These are phyloP conservation scores for Pteronotus mesoamericanus DNA, from an alignment of 2,797 vertebrate genomes.

Conservation along the genomic window DNA sequence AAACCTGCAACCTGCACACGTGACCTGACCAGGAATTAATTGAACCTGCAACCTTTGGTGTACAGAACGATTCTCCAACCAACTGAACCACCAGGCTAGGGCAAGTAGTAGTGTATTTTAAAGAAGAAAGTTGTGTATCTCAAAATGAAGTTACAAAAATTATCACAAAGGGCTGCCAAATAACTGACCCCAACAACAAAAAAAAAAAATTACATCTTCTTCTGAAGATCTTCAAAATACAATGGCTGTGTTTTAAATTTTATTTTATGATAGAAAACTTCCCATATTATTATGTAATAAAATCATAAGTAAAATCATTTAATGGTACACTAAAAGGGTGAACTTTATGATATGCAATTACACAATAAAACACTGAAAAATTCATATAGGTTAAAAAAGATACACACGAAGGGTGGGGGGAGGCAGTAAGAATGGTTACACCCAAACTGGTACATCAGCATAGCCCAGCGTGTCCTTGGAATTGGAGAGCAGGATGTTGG, in stretches of 20 bases:
- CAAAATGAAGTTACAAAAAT: not conserved
- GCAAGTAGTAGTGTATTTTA: not conserved
- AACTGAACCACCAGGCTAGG: no score
- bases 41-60: no score
- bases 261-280: constrained; percentile 5
- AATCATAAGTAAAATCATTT: not conserved
- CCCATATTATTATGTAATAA: not conserved
- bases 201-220: not conserved
- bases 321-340: not conserved
- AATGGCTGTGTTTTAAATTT: not conserved
- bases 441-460: no score
- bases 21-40: no score
- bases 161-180: not conserved
- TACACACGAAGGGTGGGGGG: not conserved
- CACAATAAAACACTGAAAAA: not conserved
- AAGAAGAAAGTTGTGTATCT: not conserved
- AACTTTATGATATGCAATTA: not conserved
- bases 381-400: not conserved
- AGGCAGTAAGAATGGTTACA: no score
- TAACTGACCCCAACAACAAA: not conserved
- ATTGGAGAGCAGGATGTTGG: no score
- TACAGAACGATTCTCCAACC: no score
- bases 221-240: not conserved
- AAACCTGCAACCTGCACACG: no score
- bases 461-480: no score